Conservation (phyloP, 2,113 vertebrate species). For the Pangasianodon gigas region DNA sequence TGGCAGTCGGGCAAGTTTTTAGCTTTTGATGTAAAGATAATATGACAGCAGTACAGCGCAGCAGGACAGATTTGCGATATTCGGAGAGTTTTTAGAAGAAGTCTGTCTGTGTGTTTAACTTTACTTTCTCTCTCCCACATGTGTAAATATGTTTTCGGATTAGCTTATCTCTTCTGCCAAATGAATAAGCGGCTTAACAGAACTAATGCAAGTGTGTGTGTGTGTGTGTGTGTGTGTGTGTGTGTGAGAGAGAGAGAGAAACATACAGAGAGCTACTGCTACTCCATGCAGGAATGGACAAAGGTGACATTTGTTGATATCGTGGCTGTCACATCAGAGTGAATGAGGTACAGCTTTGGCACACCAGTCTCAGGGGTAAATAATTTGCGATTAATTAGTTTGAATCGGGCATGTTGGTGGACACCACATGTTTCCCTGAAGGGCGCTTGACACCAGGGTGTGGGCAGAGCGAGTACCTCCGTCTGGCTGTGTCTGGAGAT, state of each 20-base stretch:
- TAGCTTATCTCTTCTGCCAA: conserved; percentile 57
- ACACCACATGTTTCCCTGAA: not conserved
- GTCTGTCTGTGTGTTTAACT: not conserved
- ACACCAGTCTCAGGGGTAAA: conserved; percentile 13
- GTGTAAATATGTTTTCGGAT: conserved; percentile 57
- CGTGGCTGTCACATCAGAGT: conserved; percentile 20
- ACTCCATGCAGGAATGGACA: not conserved
- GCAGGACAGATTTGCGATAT: not conserved
- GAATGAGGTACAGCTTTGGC: not conserved
- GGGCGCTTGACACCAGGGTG: conserved; percentile 28
- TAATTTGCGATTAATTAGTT: conserved; percentile 38
- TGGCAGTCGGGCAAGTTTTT: not conserved
- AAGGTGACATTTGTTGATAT: conserved; percentile 34
- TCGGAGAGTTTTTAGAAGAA: not conserved
- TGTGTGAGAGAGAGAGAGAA: conserved; percentile 35
- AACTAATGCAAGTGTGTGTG: conserved; percentile 20
- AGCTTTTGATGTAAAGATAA: not conserved
- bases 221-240: conserved; percentile 2
- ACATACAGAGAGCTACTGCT: conserved; percentile 2
- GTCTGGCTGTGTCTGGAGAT: conserved; percentile 25
- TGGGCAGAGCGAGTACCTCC: conserved; percentile 3
- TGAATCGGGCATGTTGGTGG: not conserved
- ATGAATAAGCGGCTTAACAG: conserved; percentile 57
- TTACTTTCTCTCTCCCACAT: conserved; percentile 35
- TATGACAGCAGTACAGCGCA: not conserved